Conservation (phyloP, 2,113 vertebrate species). For the Cettia cetti region DNA sequence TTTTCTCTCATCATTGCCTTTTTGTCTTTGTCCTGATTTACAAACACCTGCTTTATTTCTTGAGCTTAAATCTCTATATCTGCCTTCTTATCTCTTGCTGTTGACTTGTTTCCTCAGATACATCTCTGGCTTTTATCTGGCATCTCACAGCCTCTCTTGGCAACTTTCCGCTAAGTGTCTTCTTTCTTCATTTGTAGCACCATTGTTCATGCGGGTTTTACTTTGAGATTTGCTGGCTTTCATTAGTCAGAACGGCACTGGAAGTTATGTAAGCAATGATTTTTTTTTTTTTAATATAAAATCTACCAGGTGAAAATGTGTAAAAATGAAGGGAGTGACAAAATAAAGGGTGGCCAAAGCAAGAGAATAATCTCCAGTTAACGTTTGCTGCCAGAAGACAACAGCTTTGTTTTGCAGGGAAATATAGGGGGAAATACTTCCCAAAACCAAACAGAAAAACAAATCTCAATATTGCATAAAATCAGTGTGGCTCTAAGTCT, state of each 20-base stretch:
- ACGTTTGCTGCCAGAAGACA: background rate
- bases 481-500: background rate
- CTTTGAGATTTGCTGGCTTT: background rate
- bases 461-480: background rate
- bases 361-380: background rate
- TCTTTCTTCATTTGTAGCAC: conserved; percentile 14
- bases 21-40: conserved; percentile 1
- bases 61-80: background rate
- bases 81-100: conserved; percentile 12
- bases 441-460: background rate
- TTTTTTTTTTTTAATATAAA: background rate
- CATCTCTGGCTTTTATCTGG: conserved; percentile 23
- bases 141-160: conserved; percentile 23
- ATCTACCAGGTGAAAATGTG: background rate
- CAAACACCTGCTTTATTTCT: conserved; percentile 30
- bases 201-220: background rate
- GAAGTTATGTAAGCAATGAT: background rate
- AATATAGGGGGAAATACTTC: rapidly evolving
- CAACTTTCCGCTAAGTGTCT: conserved; percentile 24
- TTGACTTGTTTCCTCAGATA: conserved; percentile 29
- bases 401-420: background rate
- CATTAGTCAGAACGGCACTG: background rate
- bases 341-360: background rate
- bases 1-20: background rate
- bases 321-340: background rate